Conservation (phyloP, 2,888 invertebrate genomes). For the Hecatera dysodea region DNA sequence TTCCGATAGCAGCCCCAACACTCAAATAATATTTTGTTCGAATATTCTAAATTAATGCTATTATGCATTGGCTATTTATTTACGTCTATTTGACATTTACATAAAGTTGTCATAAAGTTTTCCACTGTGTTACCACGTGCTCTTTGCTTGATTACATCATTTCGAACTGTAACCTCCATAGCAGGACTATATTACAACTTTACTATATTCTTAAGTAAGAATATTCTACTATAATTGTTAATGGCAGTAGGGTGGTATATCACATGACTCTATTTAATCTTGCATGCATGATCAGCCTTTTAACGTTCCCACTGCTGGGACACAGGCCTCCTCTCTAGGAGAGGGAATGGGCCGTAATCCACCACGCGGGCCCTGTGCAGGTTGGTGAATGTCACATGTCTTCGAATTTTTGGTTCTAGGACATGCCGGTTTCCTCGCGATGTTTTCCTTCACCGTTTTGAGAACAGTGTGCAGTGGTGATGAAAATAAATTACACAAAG, state of each 20-base stretch:
- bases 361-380: too few species aligned
- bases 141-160: slow-evolving; percentile 39
- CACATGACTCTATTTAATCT: background rate
- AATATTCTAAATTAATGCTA: slow-evolving; percentile 1
- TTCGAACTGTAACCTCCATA: slow-evolving; percentile 32
- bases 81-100: slow-evolving; percentile 41
- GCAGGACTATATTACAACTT: background rate
- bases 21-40: background rate
- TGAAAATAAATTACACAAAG: too few species aligned
- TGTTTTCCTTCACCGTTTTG: too few species aligned
- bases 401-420: too few species aligned
- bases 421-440: too few species aligned
- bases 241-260: background rate
- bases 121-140: slow-evolving; percentile 19
- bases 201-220: background rate
- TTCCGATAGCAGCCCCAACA: slow-evolving; percentile 26
- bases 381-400: too few species aligned
- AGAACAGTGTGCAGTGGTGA: too few species aligned
- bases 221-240: background rate
- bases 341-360: too few species aligned
- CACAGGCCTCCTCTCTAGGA: too few species aligned
- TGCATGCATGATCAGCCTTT: too few species aligned
- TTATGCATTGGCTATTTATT: slow-evolving; percentile 31
- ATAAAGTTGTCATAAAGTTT: slow-evolving; percentile 27
- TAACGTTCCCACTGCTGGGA: too few species aligned